Conservation (phyloP, 2,797 vertebrate genomes). For the Bryconaethiops microstoma region DNA sequence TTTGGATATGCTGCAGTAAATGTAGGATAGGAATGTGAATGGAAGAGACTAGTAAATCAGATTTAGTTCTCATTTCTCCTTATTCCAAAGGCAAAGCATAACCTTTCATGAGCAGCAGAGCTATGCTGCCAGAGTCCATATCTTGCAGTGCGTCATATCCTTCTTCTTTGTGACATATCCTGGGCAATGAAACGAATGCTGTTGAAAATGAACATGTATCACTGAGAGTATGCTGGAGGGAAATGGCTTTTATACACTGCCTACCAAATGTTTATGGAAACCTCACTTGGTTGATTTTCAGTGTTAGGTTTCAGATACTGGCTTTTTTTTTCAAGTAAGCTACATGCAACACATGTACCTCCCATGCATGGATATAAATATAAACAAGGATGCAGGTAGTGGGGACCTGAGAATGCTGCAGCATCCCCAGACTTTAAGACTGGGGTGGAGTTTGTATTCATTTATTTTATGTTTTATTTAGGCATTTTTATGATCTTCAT, state of each 20-base stretch:
- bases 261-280: background rate
- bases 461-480: too few species aligned
- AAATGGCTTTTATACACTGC: background rate
- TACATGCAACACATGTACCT: too few species aligned
- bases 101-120: background rate
- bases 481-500: too few species aligned
- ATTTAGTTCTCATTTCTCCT: background rate
- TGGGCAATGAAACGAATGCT: background rate
- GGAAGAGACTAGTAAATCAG: conserved; percentile 7
- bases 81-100: background rate
- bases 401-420: too few species aligned
- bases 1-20: conserved; percentile 1
- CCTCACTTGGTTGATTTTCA: background rate
- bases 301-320: too few species aligned
- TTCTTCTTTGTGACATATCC: background rate
- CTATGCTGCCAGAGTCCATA: background rate
- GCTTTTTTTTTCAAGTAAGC: too few species aligned
- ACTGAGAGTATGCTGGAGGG: background rate
- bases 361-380: too few species aligned
- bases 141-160: background rate
- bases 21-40: background rate
- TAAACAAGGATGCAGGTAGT: too few species aligned
- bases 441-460: too few species aligned
- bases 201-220: background rate
- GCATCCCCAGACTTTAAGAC: too few species aligned